Conservation (phyloP, 2,888 invertebrate species). For the Trypoxylon attenuatum region DNA sequence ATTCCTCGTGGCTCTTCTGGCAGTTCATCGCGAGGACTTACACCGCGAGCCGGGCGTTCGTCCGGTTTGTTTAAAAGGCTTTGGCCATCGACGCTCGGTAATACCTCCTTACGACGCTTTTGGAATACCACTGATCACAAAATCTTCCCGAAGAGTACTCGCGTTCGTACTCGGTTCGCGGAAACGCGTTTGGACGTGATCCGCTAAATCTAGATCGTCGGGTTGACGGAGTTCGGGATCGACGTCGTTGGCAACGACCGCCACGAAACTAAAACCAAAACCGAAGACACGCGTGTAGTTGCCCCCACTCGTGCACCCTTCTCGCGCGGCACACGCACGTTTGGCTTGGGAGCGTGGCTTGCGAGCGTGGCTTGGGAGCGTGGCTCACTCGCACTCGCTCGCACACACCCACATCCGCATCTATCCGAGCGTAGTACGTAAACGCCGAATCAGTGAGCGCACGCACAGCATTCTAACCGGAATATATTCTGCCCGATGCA, state of each 20-base stretch:
- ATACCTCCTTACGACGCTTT: too few relatives aligned
- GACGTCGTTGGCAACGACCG: conserved; percentile 51
- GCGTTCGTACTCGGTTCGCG: too few relatives aligned
- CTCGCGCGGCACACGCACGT: conserved; percentile 44
- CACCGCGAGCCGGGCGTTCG: too few relatives aligned
- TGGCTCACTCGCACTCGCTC: conserved; percentile 6
- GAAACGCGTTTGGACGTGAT: not conserved
- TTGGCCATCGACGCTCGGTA: too few relatives aligned
- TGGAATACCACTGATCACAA: too few relatives aligned
- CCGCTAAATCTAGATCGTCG: not conserved
- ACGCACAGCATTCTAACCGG: too few relatives aligned
- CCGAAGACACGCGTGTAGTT: conserved; percentile 70
- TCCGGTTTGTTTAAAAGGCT: too few relatives aligned
- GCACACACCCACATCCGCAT: not conserved
- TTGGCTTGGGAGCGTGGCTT: conserved; percentile 22
- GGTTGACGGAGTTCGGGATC: conserved; percentile 12
- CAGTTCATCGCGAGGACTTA: too few relatives aligned
- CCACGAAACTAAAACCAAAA: conserved; percentile 71
- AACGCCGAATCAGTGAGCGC: too few relatives aligned
- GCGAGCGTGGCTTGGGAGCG: conserved; percentile 28
- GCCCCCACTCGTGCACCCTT: conserved; percentile 58
- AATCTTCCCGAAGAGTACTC: too few relatives aligned
- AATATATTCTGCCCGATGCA: too few relatives aligned
- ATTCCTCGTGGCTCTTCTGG: not conserved
- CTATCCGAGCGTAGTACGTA: not conserved